Evolutionary conservation across 2,888 invertebrate genomes (phyloP).

Genomic region (Acronicta psi): DNA sequence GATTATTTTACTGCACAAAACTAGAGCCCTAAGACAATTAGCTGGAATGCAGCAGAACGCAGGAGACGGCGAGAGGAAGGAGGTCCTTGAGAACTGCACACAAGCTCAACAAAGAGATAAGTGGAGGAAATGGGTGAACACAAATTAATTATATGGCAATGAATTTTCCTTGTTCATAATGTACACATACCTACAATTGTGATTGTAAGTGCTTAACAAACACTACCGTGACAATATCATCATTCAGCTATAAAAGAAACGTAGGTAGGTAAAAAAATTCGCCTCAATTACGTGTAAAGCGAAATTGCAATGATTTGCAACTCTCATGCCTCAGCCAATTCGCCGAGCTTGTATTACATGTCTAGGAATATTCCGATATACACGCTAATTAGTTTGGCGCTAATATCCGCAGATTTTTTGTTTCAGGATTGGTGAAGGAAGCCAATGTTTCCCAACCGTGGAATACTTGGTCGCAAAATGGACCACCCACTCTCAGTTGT

Average conservation of each 20-base stretch:
- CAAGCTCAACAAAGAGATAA: too few relatives aligned
- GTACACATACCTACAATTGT: not conserved
- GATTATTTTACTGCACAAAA: too few relatives aligned
- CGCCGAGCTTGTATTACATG: conserved; percentile 8
- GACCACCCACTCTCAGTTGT: conserved; percentile 3
- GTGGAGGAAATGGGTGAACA: too few relatives aligned
- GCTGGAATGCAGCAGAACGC: too few relatives aligned
- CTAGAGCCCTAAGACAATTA: too few relatives aligned
- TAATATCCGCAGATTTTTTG: conserved; percentile 10
- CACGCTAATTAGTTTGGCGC: conserved; percentile 16
- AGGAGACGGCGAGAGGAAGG: too few relatives aligned
- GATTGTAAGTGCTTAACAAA: too few relatives aligned
- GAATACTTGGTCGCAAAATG: not conserved
- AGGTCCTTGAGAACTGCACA: too few relatives aligned
- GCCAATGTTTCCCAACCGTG: conserved; percentile 1
- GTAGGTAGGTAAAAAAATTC: not conserved
- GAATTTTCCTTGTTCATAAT: not conserved
- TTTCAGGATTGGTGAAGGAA: not conserved
- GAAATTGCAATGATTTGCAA: conserved; percentile 8
- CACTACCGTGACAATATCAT: not conserved
- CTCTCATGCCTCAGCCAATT: conserved; percentile 4
- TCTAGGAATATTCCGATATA: conserved; percentile 29
- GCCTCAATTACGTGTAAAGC: not conserved
- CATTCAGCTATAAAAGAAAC: conserved; percentile 1
- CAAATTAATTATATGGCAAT: too few relatives aligned